A percentile compares a stretch with the other conserved stretches of the same genome.
Evolutionary conservation across 2,888 invertebrate genomes (phyloP).

Genomic region (Trachelus troglodyta): DNA sequence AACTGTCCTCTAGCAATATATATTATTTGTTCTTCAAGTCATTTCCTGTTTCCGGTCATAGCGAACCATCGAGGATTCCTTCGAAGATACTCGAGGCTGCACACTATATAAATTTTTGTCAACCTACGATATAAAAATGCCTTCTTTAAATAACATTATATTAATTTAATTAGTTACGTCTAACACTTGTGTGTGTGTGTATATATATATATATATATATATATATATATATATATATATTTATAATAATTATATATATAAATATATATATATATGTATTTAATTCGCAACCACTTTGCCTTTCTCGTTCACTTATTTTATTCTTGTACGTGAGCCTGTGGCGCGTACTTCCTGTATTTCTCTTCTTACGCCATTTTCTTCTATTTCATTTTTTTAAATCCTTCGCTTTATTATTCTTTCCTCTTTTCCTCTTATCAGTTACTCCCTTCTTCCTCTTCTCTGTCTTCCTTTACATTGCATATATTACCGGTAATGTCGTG

Average conservation of each 20-base stretch:
- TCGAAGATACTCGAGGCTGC: constrained; percentile 53
- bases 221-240: constrained; percentile 21
- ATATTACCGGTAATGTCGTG: background rate
- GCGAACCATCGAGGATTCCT: constrained; percentile 13
- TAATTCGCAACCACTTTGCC: constrained; percentile 29
- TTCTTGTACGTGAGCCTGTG: background rate
- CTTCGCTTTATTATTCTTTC: background rate
- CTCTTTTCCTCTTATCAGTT: background rate
- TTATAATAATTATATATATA: constrained; percentile 7
- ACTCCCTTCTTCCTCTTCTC: background rate
- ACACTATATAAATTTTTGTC: constrained; percentile 47
- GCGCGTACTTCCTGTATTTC: background rate
- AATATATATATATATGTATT: constrained; percentile 30
- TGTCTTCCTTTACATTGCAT: background rate
- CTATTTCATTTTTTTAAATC: background rate
- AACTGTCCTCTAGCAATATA: background rate
- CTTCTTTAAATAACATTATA: constrained; percentile 47
- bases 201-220: constrained; percentile 9
- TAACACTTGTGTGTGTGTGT: constrained; percentile 28
- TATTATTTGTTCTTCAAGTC: background rate
- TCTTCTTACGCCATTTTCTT: background rate
- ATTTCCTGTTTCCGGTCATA: background rate
- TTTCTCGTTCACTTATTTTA: background rate
- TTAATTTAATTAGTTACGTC: constrained; percentile 45
- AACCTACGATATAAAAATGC: constrained; percentile 55